Conservation (phyloP, 2,797 vertebrate genomes). For the Triplophysa bombifrons region DNA sequence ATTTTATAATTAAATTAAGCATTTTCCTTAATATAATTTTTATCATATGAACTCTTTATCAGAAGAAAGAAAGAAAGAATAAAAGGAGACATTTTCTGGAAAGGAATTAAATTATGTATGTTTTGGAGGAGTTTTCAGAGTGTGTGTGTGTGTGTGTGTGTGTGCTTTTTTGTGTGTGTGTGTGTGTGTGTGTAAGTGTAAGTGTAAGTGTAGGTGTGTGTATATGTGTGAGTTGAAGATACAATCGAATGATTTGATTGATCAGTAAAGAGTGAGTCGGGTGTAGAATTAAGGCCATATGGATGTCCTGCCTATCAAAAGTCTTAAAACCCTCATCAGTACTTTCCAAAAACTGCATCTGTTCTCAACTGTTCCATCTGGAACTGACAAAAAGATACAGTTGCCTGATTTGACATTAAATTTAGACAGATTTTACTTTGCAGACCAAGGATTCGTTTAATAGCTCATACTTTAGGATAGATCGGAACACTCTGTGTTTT, state of each 20-base stretch:
- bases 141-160: background rate
- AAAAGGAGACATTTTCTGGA: background rate
- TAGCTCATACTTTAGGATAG: constrained; percentile 21
- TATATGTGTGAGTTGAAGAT: background rate
- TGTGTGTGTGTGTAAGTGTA: background rate
- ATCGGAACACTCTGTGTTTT: constrained; percentile 9
- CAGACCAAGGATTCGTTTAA: constrained; percentile 41
- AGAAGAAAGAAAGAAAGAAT: background rate
- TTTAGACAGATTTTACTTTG: constrained; percentile 14
- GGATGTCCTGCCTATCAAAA: constrained; percentile 42
- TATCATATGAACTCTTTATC: too few species aligned
- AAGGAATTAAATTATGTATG: background rate
- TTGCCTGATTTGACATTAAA: constrained; percentile 41
- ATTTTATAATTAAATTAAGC: too few species aligned
- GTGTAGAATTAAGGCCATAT: constrained; percentile 19
- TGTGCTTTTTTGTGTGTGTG: background rate
- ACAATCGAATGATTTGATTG: constrained; percentile 12
- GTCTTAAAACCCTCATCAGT: constrained; percentile 41
- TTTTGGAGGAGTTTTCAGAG: background rate
- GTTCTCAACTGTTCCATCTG: constrained; percentile 47
- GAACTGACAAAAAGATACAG: constrained; percentile 36
- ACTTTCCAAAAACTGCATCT: constrained; percentile 44
- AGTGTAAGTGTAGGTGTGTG: background rate
- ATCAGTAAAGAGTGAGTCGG: constrained; percentile 1
- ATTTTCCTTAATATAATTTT: too few species aligned